Evolutionary conservation across 2,113 vertebrate species (phyloP).

Genomic region (Calonectris borealis): DNA sequence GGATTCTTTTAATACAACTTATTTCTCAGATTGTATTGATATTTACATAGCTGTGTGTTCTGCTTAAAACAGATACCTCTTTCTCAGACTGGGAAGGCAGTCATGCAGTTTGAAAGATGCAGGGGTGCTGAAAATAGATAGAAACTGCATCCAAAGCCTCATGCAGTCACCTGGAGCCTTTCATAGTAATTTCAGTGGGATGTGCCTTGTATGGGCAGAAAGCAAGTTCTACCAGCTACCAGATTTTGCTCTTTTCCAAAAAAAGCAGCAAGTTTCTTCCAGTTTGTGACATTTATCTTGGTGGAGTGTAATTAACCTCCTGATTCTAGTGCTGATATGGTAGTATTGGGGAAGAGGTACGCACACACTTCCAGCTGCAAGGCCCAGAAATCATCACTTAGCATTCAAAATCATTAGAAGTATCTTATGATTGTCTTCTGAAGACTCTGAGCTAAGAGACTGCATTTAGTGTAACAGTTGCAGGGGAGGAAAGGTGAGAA

Average conservation of each 20-base stretch:
- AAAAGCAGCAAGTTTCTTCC: background rate
- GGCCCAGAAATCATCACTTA: background rate
- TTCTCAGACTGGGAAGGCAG: background rate
- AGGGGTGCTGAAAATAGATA: background rate
- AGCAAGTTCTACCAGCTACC: background rate
- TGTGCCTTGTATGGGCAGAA: background rate
- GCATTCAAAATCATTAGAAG: background rate
- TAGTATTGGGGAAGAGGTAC: background rate
- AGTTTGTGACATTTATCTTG: background rate
- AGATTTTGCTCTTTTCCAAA: background rate
- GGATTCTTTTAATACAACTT: conserved; percentile 3
- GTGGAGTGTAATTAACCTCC: background rate
- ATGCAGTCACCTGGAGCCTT: background rate
- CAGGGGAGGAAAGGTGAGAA: background rate
- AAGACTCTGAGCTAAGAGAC: background rate
- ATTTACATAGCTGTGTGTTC: background rate
- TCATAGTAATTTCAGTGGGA: background rate
- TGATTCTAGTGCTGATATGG: background rate
- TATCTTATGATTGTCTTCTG: background rate
- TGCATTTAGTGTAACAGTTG: background rate
- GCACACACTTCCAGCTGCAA: background rate
- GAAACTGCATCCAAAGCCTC: background rate
- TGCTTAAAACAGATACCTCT: background rate
- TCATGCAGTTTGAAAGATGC: background rate
- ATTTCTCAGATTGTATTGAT: background rate